Evolutionary conservation across 2,113 vertebrate genomes (phyloP).

Genomic region (Lasiurus cinereus): DNA sequence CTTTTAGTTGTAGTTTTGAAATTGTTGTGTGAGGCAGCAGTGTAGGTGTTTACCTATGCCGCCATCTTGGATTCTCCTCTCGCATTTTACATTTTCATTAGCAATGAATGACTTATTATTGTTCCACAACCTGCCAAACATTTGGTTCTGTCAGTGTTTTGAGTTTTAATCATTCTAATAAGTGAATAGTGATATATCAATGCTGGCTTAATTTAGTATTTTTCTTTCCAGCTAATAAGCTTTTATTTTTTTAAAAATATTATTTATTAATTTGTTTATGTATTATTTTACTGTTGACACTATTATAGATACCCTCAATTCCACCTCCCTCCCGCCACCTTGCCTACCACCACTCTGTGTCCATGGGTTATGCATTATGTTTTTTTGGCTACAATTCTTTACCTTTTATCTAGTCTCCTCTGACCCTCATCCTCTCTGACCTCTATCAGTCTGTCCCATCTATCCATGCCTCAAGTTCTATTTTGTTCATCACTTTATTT

Average conservation of each 20-base stretch:
- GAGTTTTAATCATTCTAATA: neutral
- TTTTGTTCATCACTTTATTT: neutral
- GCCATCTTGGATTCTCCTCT: too few species aligned
- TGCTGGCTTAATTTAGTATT: neutral
- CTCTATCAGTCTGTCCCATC: neutral
- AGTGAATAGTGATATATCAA: neutral
- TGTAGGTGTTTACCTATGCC: too few species aligned
- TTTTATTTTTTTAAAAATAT: neutral
- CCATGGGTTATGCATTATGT: neutral
- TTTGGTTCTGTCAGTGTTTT: neutral
- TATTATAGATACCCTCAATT: neutral
- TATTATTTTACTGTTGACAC: neutral
- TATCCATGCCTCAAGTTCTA: neutral
- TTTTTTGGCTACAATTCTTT: neutral
- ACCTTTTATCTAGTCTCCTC: neutral
- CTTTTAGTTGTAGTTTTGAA: too few species aligned
- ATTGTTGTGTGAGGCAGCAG: too few species aligned
- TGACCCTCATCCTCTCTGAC: neutral
- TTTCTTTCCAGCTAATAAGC: neutral
- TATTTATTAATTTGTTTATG: neutral
- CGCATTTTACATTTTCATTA: neutral
- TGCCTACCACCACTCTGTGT: neutral
- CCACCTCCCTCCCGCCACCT: neutral
- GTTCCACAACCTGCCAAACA: neutral
- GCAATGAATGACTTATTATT: neutral